A percentile compares a stretch with the other conserved stretches of the same genome.
Evolutionary conservation across 2,797 vertebrate species (phyloP).

Genomic region (Antrozous pallidus): DNA sequence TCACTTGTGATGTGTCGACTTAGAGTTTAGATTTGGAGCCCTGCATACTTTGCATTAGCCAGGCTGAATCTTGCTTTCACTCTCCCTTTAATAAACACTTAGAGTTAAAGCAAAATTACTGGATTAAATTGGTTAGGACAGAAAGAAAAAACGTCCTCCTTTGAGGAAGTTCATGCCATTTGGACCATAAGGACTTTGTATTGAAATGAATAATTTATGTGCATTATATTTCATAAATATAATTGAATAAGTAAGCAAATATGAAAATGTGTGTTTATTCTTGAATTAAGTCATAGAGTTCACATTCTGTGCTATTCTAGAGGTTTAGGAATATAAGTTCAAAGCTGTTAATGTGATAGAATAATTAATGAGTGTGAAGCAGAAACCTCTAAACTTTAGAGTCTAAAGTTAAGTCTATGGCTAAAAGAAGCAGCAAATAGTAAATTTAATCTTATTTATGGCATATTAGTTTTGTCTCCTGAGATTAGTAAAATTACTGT

Average conservation of each 20-base stretch:
- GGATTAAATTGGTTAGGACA: conserved; percentile 3
- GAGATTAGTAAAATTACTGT: conserved; percentile 10
- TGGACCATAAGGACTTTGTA: neutral
- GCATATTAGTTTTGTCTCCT: conserved; percentile 17
- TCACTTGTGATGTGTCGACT: neutral
- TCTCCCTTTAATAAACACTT: conserved; percentile 42
- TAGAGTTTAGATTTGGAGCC: neutral
- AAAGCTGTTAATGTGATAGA: conserved; percentile 3
- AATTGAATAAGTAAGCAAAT: conserved; percentile 40
- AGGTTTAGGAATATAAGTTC: conserved; percentile 31
- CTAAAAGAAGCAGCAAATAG: conserved; percentile 29
- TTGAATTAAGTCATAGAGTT: conserved; percentile 26
- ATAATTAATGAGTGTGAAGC: neutral
- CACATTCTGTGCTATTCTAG: neutral
- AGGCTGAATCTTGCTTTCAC: neutral
- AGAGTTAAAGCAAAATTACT: conserved; percentile 37
- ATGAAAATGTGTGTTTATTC: conserved; percentile 7
- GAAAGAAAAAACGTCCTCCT: neutral
- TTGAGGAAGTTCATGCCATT: neutral
- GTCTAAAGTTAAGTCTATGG: neutral
- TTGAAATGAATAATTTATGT: conserved; percentile 33
- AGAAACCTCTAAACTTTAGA: neutral
- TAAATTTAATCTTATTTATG: conserved; percentile 18
- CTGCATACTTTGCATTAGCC: neutral
- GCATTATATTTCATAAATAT: conserved; percentile 2